A percentile compares a stretch with the other conserved stretches of the same genome.
phyloP scores from a whole-genome alignment of 1,140 invertebrate genomes.

The Arctopsyche grandis region DNA sequence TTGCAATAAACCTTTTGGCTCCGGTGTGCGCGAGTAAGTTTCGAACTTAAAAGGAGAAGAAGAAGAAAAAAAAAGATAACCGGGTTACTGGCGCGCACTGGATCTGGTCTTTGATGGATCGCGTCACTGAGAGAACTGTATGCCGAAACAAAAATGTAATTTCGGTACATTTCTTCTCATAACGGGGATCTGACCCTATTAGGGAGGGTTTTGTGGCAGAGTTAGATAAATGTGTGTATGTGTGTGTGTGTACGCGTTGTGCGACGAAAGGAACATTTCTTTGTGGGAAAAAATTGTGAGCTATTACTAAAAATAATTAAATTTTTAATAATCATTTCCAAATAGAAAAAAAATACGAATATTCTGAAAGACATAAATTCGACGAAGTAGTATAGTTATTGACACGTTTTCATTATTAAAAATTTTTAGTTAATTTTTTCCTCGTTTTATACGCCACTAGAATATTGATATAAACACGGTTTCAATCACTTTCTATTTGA shows the following conservation, averaged over 20 bases:
- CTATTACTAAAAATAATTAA: neutral
- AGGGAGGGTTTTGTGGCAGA: slow-evolving; percentile 20
- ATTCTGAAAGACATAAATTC: too few relatives aligned
- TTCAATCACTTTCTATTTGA: too few relatives aligned
- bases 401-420: too few relatives aligned
- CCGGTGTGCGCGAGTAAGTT: slow-evolving; percentile 20
- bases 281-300: neutral
- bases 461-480: too few relatives aligned
- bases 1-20: slow-evolving; percentile 49
- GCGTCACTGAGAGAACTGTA: slow-evolving; percentile 8
- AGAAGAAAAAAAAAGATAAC: slow-evolving; percentile 34
- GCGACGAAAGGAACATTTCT: slow-evolving; percentile 21
- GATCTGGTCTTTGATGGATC: slow-evolving; percentile 40
- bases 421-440: too few relatives aligned
- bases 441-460: too few relatives aligned
- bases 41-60: slow-evolving; percentile 18
- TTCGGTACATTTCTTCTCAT: slow-evolving; percentile 31
- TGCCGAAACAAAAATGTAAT: slow-evolving; percentile 40
- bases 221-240: slow-evolving; percentile 27
- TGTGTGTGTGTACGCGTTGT: neutral
- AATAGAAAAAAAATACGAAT: too few relatives aligned
- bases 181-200: slow-evolving; percentile 33
- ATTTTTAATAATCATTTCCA: too few relatives aligned
- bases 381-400: too few relatives aligned
- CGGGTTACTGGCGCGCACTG: slow-evolving; percentile 18